Conservation (phyloP, 2,797 vertebrate species). For the Sebastiscus tertius region DNA sequence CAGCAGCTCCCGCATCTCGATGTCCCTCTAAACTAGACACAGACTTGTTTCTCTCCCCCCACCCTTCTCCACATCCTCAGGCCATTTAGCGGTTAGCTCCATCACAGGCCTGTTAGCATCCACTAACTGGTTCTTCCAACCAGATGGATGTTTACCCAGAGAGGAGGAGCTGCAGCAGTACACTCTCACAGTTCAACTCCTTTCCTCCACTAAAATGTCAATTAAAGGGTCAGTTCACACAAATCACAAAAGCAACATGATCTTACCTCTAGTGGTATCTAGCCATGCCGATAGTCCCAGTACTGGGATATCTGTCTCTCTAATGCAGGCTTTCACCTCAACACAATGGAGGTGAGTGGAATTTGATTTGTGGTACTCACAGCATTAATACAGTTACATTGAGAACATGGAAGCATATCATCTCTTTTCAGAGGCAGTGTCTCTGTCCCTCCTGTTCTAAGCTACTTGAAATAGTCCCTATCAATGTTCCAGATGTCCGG, state of each 20-base stretch:
- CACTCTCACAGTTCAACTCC: background rate
- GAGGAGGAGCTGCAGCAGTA: constrained; percentile 28
- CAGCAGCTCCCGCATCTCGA: too few relatives aligned
- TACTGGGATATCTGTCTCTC: background rate
- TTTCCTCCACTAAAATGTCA: background rate
- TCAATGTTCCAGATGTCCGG: background rate
- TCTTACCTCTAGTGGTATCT: fast-evolving
- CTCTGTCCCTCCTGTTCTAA: background rate
- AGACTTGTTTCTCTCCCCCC: constrained; percentile 24
- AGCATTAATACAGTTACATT: background rate
- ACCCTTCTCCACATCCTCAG: constrained; percentile 10
- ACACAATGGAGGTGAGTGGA: background rate
- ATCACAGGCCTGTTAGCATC: constrained; percentile 27
- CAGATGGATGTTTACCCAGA: constrained; percentile 42
- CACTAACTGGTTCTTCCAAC: constrained; percentile 57
- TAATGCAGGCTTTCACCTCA: background rate
- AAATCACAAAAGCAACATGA: background rate
- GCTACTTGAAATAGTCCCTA: background rate
- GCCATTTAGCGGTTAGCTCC: constrained; percentile 31
- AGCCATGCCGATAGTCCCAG: too few relatives aligned
- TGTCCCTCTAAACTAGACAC: constrained; percentile 46
- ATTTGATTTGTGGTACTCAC: background rate
- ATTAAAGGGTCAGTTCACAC: background rate
- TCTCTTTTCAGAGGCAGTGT: background rate
- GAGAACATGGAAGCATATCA: background rate